Conservation (phyloP, 2,113 vertebrate genomes). For the Leptobrachium leishanense region DNA sequence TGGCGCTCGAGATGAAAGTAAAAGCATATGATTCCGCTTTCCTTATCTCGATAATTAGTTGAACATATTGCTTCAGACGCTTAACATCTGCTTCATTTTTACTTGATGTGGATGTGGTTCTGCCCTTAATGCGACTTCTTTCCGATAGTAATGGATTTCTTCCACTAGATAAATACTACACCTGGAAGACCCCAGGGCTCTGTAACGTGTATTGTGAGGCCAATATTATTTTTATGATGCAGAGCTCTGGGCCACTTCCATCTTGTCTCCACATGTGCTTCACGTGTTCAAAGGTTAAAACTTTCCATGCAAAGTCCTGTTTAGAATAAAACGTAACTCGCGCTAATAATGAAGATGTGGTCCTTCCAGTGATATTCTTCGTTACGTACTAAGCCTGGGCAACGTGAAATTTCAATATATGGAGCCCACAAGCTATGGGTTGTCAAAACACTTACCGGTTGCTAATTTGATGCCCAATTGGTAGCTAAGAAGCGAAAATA, state of each 20-base stretch:
- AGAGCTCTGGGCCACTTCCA: conserved; percentile 27
- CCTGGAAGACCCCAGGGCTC: conserved; percentile 43
- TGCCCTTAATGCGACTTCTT: conserved; percentile 8
- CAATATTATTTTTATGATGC: conserved; percentile 39
- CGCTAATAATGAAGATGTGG: conserved; percentile 10
- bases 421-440: no score
- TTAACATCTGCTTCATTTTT: conserved; percentile 32
- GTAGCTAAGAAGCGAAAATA: no score
- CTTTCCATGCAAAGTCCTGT: conserved; percentile 30
- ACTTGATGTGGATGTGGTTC: conserved; percentile 12
- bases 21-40: conserved; percentile 18
- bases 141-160: conserved; percentile 25
- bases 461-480: no score
- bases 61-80: conserved; percentile 37
- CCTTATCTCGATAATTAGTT: conserved; percentile 30
- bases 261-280: conserved; percentile 34
- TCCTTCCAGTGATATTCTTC: not conserved
- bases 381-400: not conserved
- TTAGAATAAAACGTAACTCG: conserved; percentile 11
- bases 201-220: conserved; percentile 20
- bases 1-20: conserved; percentile 22
- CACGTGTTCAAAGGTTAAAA: conserved; percentile 16
- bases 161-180: conserved; percentile 26
- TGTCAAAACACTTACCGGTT: no score
- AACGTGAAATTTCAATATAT: no score